Evolutionary conservation across 2,113 vertebrate species (phyloP).

Genomic region (Mustelus asterias): DNA sequence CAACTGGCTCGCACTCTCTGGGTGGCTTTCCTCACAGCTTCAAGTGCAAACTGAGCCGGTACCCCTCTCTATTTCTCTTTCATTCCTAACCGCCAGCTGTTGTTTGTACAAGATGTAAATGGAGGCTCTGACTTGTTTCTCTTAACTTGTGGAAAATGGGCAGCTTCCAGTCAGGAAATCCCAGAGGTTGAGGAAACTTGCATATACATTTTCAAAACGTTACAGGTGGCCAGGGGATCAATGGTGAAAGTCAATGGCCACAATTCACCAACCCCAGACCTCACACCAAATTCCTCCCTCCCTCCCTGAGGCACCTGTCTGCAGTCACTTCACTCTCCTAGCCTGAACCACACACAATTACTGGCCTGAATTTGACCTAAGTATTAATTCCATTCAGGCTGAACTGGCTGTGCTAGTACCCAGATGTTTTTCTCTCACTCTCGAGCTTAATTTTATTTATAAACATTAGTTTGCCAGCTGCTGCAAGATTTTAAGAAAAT

Average conservation of each 20-base stretch:
- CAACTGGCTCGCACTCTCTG: neutral
- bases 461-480: neutral
- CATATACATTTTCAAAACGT: neutral
- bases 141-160: neutral
- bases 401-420: neutral
- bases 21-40: neutral
- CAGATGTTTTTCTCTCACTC: neutral
- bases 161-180: neutral
- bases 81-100: neutral
- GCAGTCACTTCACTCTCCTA: neutral
- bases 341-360: neutral
- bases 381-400: neutral
- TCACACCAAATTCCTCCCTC: neutral
- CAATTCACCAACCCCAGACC: neutral
- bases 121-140: neutral
- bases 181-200: neutral
- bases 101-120: neutral
- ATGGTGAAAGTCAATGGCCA: neutral
- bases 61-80: neutral
- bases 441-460: neutral
- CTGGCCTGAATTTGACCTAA: neutral
- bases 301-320: neutral
- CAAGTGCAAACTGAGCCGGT: neutral
- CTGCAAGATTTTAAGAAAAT: neutral
- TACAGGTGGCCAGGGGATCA: neutral